These are phyloP conservation scores for Cryptosula pallasiana DNA, from an alignment of 2,888 invertebrate genomes.

Conservation along the genomic window DNA sequence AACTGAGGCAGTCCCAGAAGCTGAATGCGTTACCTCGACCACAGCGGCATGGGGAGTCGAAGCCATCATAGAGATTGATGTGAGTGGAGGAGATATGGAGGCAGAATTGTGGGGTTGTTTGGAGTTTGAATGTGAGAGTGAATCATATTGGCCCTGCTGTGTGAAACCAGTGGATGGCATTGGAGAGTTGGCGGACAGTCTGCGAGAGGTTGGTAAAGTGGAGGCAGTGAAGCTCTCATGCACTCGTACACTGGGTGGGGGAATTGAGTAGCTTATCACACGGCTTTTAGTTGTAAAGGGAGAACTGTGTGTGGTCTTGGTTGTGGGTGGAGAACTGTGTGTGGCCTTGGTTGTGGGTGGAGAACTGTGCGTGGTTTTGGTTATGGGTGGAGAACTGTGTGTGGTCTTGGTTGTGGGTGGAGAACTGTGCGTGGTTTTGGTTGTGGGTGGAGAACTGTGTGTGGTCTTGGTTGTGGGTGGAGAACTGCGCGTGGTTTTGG, in stretches of 20 bases:
- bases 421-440: not conserved
- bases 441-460: not conserved
- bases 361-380: not conserved
- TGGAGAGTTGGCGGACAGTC: too few relatives aligned
- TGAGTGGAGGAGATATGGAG: too few relatives aligned
- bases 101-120: too few relatives aligned
- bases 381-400: not conserved
- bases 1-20: not conserved
- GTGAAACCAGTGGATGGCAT: too few relatives aligned
- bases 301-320: not conserved
- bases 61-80: too few relatives aligned
- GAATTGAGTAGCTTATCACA: too few relatives aligned
- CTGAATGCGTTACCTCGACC: not conserved
- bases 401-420: not conserved
- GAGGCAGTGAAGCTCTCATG: too few relatives aligned
- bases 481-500: not conserved
- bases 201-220: too few relatives aligned
- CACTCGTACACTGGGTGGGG: too few relatives aligned
- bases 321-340: not conserved
- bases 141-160: too few relatives aligned
- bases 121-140: too few relatives aligned
- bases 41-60: not conserved
- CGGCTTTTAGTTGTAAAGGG: too few relatives aligned
- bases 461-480: not conserved
- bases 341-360: not conserved